phyloP scores from a whole-genome alignment of 2,113 vertebrate genomes.

The Ptilorrhoa leucosticta region DNA sequence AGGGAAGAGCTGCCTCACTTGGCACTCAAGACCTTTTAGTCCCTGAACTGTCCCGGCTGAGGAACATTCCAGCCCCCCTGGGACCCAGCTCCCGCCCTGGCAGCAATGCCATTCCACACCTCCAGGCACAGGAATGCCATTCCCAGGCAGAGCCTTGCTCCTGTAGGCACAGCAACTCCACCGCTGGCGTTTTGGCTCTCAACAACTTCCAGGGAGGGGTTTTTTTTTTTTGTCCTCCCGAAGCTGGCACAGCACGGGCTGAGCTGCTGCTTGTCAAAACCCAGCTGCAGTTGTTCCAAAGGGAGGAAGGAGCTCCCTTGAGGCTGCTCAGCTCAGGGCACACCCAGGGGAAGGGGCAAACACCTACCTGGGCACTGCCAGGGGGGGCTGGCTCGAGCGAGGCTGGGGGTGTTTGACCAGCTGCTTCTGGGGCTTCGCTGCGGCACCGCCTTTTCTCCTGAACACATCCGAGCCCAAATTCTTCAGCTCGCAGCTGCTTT shows the following conservation, averaged over 20 bases:
- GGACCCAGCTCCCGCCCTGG: not conserved
- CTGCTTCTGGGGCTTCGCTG: not conserved
- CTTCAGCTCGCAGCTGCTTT: not conserved
- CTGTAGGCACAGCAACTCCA: not conserved
- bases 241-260: accelerated
- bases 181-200: accelerated
- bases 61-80: not conserved
- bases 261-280: not conserved
- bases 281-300: not conserved
- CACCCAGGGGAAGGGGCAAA: not conserved
- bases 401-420: accelerated
- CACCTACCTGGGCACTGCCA: not conserved
- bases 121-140: accelerated
- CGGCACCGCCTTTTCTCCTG: accelerated
- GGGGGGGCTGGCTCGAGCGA: accelerated
- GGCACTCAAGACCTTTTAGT: not conserved
- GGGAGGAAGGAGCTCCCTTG: not conserved
- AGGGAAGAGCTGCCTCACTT: not conserved
- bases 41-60: not conserved
- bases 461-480: accelerated
- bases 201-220: not conserved
- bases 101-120: accelerated
- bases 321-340: not conserved
- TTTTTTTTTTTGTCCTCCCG: no score
- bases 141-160: not conserved